Conservation (phyloP, 2,797 vertebrate species). For the Enteromius anoplus region DNA sequence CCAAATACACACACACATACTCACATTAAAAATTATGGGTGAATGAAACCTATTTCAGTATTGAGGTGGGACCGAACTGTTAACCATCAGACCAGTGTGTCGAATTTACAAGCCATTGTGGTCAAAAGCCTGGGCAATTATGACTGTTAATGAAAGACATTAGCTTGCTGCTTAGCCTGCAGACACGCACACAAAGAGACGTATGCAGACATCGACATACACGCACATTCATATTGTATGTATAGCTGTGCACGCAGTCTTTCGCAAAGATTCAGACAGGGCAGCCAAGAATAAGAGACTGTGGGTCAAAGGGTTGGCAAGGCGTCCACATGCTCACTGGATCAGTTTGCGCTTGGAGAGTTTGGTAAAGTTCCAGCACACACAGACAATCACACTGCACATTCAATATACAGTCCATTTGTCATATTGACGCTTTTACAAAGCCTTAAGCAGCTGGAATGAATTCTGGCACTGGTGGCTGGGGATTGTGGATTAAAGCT, state of each 20-base stretch:
- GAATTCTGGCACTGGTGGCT: slow-evolving; percentile 70
- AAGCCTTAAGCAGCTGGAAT: slow-evolving; percentile 60
- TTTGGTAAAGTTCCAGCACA: slow-evolving; percentile 30
- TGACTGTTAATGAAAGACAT: slow-evolving; percentile 40
- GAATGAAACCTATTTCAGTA: slow-evolving; percentile 34
- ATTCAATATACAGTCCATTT: slow-evolving; percentile 19
- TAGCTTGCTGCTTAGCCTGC: slow-evolving; percentile 33
- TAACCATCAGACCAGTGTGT: slow-evolving; percentile 40
- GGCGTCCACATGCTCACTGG: slow-evolving; percentile 25
- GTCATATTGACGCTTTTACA: slow-evolving; percentile 39
- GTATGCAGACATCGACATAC: neutral
- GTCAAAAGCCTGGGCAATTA: slow-evolving; percentile 38
- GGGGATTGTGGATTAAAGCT: slow-evolving; percentile 63
- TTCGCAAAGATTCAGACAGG: neutral
- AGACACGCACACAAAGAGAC: slow-evolving; percentile 34
- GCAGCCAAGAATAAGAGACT: slow-evolving; percentile 28
- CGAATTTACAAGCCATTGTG: slow-evolving; percentile 48
- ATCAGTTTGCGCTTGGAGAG: slow-evolving; percentile 25
- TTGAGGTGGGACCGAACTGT: slow-evolving; percentile 44
- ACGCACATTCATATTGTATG: neutral
- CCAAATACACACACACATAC: slow-evolving; percentile 11
- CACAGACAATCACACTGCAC: slow-evolving; percentile 40
- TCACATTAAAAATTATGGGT: slow-evolving; percentile 25
- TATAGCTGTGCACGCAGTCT: neutral
- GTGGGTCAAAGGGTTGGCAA: slow-evolving; percentile 36